Conservation (phyloP, 2,888 invertebrate species). For the Morinoia aosen region DNA sequence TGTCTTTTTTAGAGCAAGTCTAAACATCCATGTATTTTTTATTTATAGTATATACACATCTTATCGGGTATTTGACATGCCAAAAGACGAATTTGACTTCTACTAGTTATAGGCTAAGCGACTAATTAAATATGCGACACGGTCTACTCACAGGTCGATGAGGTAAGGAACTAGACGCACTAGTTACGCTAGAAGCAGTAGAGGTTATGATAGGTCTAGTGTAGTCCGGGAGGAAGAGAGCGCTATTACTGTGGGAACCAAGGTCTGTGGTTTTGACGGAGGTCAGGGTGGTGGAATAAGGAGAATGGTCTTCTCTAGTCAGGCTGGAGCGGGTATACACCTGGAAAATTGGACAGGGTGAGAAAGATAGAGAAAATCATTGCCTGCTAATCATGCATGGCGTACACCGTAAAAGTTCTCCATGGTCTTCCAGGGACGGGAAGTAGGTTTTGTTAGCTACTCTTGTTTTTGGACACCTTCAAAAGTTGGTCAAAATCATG, state of each 20-base stretch:
- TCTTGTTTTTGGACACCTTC: not conserved
- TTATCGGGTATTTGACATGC: not conserved
- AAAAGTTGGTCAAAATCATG: not conserved
- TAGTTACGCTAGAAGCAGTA: conserved; percentile 29
- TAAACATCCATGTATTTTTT: not conserved
- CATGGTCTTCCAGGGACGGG: not conserved
- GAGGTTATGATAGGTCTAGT: conserved; percentile 37
- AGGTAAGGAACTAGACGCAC: conserved; percentile 46
- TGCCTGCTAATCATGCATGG: not conserved
- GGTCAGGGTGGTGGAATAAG: conserved; percentile 37
- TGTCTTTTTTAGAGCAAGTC: not conserved
- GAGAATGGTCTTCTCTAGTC: not conserved
- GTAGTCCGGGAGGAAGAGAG: conserved; percentile 51
- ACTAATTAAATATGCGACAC: not conserved
- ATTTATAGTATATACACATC: not conserved
- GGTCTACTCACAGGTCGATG: conserved; percentile 39
- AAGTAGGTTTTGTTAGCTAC: not conserved
- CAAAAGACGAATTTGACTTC: not conserved
- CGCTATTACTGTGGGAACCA: conserved; percentile 44
- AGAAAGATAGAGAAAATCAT: not conserved
- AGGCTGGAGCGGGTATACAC: conserved; percentile 28
- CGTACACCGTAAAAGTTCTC: not conserved
- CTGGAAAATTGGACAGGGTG: not conserved
- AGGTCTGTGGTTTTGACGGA: conserved; percentile 38
- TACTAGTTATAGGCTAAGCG: not conserved